phyloP scores from a whole-genome alignment of 2,888 invertebrate genomes.

The Geophilus truncorum region DNA sequence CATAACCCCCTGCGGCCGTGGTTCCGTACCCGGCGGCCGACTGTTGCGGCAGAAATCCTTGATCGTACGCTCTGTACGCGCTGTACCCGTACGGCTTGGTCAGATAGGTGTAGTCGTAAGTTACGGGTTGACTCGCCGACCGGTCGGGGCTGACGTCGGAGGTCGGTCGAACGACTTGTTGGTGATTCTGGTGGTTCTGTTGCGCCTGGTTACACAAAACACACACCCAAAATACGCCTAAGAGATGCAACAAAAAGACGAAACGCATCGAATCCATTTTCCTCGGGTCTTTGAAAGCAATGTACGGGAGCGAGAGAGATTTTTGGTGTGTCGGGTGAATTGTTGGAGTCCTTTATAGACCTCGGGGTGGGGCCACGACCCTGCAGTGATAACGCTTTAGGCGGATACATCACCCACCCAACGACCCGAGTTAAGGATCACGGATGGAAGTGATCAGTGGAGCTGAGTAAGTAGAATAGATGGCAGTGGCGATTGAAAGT shows the following conservation, averaged over 20 bases:
- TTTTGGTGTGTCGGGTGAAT: background rate
- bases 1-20: background rate
- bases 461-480: background rate
- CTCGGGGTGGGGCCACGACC: background rate
- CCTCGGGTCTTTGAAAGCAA: background rate
- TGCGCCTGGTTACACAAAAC: background rate
- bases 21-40: background rate
- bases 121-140: background rate
- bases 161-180: background rate
- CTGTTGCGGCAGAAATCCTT: background rate
- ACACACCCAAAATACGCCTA: background rate
- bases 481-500: no score
- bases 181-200: background rate
- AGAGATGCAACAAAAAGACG: background rate
- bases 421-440: background rate
- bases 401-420: background rate
- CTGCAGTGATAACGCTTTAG: background rate
- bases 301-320: background rate
- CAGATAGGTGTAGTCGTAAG: background rate
- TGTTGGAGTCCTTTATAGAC: background rate
- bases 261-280: background rate
- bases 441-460: background rate
- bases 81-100: slow-evolving; percentile 3
- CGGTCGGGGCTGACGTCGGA: background rate
- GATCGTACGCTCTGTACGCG: background rate